These are phyloP conservation scores for Hippopotamyrus pictus DNA, from an alignment of 2,797 vertebrate species.

Conservation along the genomic window DNA sequence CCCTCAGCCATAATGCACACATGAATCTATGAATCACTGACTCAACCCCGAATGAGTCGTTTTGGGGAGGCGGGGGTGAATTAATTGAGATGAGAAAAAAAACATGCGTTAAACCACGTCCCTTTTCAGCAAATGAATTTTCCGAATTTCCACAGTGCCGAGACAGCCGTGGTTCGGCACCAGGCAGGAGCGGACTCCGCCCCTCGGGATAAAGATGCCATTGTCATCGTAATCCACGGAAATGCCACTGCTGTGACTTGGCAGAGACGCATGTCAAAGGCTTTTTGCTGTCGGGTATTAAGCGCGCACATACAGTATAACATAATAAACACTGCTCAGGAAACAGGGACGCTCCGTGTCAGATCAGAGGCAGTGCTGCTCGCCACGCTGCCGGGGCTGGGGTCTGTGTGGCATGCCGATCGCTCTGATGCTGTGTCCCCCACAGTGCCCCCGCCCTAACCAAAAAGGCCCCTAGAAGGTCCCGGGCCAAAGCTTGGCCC, in stretches of 20 bases:
- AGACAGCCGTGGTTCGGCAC: background rate
- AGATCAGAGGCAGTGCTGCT: background rate
- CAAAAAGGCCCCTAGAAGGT: background rate
- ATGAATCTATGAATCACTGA: background rate
- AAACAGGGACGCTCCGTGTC: background rate
- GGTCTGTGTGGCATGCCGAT: background rate
- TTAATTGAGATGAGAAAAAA: background rate
- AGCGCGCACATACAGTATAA: background rate
- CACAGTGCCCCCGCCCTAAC: background rate
- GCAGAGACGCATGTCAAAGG: background rate
- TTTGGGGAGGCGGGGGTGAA: background rate
- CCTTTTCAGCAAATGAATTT: background rate
- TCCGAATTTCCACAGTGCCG: background rate
- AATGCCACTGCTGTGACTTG: slow-evolving; percentile 10
- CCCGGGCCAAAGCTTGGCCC: background rate
- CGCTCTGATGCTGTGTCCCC: background rate
- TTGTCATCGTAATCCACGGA: slow-evolving; percentile 2
- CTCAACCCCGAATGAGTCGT: background rate
- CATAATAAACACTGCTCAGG: background rate
- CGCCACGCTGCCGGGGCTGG: background rate
- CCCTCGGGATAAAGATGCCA: background rate
- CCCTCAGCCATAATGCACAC: background rate
- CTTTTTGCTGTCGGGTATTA: background rate
- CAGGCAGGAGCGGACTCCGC: background rate
- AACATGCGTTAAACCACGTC: background rate